Percentiles rank a stretch among this genome's conserved stretches.
These are phyloP conservation scores for Nothocercus nigrocapillus DNA, from an alignment of 2,113 vertebrate species.

Conservation along the genomic window DNA sequence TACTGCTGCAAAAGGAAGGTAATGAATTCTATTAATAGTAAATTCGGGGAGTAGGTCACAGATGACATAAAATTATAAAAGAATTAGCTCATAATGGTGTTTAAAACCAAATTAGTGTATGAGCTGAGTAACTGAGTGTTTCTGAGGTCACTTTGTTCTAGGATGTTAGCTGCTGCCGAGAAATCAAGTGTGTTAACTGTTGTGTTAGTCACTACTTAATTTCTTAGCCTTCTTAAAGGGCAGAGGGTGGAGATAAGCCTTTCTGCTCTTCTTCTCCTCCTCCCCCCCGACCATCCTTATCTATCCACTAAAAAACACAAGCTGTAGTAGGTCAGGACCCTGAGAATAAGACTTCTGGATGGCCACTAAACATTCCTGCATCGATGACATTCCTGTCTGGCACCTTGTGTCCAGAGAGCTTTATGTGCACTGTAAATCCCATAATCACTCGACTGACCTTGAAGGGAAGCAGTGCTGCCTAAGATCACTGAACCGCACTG, in stretches of 20 bases:
- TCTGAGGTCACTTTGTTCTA: neutral
- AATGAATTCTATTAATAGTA: neutral
- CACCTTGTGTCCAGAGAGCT: slow-evolving; percentile 3
- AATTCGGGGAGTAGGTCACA: neutral
- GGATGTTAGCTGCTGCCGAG: neutral
- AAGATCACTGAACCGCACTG: neutral
- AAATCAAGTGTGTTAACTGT: slow-evolving; percentile 21
- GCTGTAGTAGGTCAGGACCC: neutral
- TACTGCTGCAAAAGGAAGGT: neutral
- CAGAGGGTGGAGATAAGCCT: slow-evolving; percentile 17
- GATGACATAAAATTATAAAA: neutral
- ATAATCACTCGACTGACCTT: slow-evolving; percentile 58
- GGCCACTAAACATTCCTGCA: neutral
- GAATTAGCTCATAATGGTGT: neutral
- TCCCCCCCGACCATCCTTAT: slow-evolving; percentile 15
- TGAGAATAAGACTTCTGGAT: slow-evolving; percentile 58
- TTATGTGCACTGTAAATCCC: slow-evolving; percentile 3
- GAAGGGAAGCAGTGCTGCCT: slow-evolving; percentile 3
- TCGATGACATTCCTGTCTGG: neutral
- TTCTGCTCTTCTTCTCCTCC: neutral
- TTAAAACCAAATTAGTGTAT: neutral
- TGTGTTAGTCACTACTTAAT: slow-evolving; percentile 49
- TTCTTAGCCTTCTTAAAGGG: slow-evolving; percentile 53
- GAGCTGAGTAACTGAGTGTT: slow-evolving; percentile 19
- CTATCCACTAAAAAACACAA: neutral